Conservation (phyloP, 2,888 invertebrate species). For the Tetramorium bicarinatum region DNA sequence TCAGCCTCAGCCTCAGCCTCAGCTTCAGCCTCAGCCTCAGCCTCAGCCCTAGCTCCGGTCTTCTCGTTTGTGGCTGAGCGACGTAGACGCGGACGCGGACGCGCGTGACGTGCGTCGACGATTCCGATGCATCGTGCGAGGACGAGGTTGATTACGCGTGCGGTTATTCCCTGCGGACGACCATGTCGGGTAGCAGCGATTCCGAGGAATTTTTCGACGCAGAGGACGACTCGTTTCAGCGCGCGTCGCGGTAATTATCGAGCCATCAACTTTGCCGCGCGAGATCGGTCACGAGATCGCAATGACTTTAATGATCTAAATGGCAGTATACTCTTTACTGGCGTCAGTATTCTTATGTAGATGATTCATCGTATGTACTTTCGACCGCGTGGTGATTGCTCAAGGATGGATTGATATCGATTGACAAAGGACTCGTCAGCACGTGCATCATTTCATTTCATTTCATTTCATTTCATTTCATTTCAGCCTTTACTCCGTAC, state of each 20-base stretch:
- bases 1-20: no score
- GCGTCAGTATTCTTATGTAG: background rate
- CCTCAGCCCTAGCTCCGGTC: background rate
- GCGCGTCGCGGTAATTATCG: conserved; percentile 86
- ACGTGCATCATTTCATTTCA: no score
- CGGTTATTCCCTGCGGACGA: conserved; percentile 73
- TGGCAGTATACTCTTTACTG: background rate
- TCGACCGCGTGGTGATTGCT: no score
- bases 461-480: no score
- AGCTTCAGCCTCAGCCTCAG: no score
- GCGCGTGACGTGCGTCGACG: conserved; percentile 74
- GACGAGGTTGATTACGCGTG: conserved; percentile 73
- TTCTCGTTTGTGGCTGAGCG: conserved; percentile 62
- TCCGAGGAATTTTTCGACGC: conserved; percentile 97
- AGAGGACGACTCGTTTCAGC: conserved; percentile 92
- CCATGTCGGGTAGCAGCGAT: conserved; percentile 91
- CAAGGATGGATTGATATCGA: no score
- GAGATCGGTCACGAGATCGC: no score
- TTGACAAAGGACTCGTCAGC: no score
- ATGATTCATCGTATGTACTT: background rate
- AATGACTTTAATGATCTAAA: conserved; percentile 4
- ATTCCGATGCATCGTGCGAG: conserved; percentile 80
- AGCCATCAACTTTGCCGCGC: no score
- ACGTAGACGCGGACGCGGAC: conserved; percentile 17
- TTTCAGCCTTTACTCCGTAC: no score